A percentile compares a stretch with the other conserved stretches of the same genome.
Conservation (phyloP, 2,888 invertebrate species). For the Pyralis farinalis region DNA sequence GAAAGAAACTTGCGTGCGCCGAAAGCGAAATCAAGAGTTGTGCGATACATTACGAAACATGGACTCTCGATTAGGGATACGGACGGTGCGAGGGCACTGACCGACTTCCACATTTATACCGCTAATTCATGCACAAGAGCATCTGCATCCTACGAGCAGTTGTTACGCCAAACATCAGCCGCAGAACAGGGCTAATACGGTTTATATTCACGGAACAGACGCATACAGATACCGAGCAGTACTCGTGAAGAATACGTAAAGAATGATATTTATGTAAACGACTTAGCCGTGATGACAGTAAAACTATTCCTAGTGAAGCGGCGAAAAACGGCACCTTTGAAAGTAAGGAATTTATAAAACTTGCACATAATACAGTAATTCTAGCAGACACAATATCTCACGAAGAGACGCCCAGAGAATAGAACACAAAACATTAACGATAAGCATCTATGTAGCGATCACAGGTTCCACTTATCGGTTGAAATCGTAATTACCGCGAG, state of each 20-base stretch:
- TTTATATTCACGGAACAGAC: conserved; percentile 64
- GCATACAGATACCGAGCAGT: conserved; percentile 32
- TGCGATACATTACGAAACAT: conserved; percentile 64
- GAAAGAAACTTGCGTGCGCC: conserved; percentile 41
- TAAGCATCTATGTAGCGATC: conserved; percentile 47
- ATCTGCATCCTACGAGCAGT: conserved; percentile 57
- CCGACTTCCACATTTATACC: conserved; percentile 76
- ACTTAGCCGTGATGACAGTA: conserved; percentile 60
- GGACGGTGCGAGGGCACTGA: conserved; percentile 64
- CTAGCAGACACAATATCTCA: conserved; percentile 40
- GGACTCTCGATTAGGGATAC: conserved; percentile 67
- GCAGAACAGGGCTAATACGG: conserved; percentile 37
- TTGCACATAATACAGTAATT: conserved; percentile 38
- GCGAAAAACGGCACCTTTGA: conserved; percentile 53
- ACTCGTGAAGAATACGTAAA: conserved; percentile 65
- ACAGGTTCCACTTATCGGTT: conserved; percentile 52
- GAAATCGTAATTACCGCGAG: conserved; percentile 71
- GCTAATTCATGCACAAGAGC: conserved; percentile 70
- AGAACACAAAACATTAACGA: conserved; percentile 38
- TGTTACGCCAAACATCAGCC: conserved; percentile 43
- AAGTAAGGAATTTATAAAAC: conserved; percentile 49
- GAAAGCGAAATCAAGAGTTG: conserved; percentile 66
- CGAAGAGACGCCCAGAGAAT: conserved; percentile 52
- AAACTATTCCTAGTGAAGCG: conserved; percentile 55
- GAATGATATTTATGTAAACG: conserved; percentile 65